A percentile compares a stretch with the other conserved stretches of the same genome.
phyloP scores from a whole-genome alignment of 2,113 vertebrate genomes.

The Notiomystis cincta region DNA sequence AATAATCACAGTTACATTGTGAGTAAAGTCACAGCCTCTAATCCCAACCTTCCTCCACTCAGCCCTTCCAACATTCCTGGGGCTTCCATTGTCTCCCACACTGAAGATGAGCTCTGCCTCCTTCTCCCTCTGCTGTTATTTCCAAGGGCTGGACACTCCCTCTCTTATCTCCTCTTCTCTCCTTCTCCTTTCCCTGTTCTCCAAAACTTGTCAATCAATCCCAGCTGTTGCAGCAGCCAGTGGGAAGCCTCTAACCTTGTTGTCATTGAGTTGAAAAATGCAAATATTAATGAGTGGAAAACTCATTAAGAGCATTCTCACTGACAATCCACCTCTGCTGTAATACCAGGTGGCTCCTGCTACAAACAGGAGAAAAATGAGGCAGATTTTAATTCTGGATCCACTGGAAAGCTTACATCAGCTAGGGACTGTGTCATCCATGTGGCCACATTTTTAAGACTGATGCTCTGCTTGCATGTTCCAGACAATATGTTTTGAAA shows the following conservation, averaged over 20 bases:
- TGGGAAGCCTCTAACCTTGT: slow-evolving; percentile 55
- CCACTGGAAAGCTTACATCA: not conserved
- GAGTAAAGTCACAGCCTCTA: not conserved
- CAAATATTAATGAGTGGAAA: slow-evolving; percentile 47
- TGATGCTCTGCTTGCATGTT: slow-evolving; percentile 2
- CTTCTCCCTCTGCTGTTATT: not conserved
- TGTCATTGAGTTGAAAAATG: slow-evolving; percentile 41
- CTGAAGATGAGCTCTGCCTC: not conserved
- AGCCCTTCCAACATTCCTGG: not conserved
- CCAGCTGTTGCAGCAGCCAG: not conserved
- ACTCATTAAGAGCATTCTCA: slow-evolving; percentile 12
- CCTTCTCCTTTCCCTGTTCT: not conserved
- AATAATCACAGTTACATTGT: not conserved
- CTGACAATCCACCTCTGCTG: not conserved
- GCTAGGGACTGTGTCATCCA: not conserved
- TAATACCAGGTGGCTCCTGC: not conserved
- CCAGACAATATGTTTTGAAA: slow-evolving; percentile 48
- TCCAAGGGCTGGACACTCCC: not conserved
- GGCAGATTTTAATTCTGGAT: not conserved
- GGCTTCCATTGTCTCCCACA: not conserved
- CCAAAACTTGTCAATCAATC: not conserved
- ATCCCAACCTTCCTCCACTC: not conserved
- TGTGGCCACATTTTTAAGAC: not conserved
- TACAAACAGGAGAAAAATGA: not conserved
- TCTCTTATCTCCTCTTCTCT: not conserved